These are phyloP conservation scores for Neodiprion virginianus DNA, from an alignment of 1,140 invertebrate species.

Conservation along the genomic window DNA sequence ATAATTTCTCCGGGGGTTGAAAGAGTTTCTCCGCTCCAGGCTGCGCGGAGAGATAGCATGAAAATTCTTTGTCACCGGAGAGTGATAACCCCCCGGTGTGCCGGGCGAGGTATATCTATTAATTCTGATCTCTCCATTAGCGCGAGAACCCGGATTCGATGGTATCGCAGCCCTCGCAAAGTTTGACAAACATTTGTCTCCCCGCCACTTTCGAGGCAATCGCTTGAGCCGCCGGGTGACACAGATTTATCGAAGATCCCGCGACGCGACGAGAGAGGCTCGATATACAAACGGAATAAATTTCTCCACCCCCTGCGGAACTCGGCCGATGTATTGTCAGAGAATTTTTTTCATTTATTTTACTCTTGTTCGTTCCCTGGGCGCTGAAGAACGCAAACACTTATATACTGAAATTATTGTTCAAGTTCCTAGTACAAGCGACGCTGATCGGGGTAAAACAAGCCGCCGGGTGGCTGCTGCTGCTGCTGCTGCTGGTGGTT, in stretches of 20 bases:
- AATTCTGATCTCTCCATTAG: conserved; percentile 20
- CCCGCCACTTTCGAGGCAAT: neutral
- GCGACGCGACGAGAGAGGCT: too few species aligned
- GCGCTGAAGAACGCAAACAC: too few species aligned
- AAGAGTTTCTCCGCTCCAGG: conserved; percentile 8
- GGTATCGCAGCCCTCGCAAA: neutral
- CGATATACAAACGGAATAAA: too few species aligned
- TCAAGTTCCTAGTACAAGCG: neutral
- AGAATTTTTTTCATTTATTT: too few species aligned
- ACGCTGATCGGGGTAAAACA: conserved; percentile 14
- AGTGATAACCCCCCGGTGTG: neutral
- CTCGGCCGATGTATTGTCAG: neutral
- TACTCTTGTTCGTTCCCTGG: too few species aligned
- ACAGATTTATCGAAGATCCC: conserved; percentile 10
- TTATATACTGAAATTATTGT: too few species aligned
- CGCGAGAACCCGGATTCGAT: conserved; percentile 1
- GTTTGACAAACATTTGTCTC: conserved; percentile 17
- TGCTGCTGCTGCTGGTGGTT: conserved; percentile 19
- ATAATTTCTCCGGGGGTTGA: neutral
- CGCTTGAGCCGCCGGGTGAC: neutral
- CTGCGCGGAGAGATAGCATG: neutral
- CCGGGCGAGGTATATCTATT: conserved; percentile 7
- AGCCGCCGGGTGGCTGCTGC: conserved; percentile 27
- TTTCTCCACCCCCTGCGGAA: too few species aligned
- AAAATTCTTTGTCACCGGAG: neutral